Evolutionary conservation across 1,140 invertebrate species (phyloP).

Genomic region (Drosophila tropicalis): DNA sequence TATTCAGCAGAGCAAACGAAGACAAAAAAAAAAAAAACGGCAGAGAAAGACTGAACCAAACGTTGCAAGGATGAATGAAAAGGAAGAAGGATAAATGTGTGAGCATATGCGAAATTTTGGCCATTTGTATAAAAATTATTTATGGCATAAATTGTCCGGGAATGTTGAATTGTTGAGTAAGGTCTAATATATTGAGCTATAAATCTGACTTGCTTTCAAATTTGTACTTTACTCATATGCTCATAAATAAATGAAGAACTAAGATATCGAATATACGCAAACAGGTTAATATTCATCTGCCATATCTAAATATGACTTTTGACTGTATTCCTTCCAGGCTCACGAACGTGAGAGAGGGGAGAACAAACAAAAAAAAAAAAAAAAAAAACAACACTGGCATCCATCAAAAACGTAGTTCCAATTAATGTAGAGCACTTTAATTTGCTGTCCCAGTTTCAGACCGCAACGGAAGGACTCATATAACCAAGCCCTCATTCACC

Average conservation of each 20-base stretch:
- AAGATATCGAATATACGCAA: background rate
- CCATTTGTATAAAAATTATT: constrained; percentile 34
- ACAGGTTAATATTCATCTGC: background rate
- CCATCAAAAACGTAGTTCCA: constrained; percentile 47
- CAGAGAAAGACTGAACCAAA: background rate
- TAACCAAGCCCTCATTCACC: constrained; percentile 10
- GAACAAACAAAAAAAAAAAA: background rate
- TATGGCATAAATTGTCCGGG: constrained; percentile 12
- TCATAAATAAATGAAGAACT: constrained; percentile 8
- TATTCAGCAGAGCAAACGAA: constrained; percentile 52
- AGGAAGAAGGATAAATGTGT: background rate
- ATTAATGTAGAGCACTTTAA: constrained; percentile 68
- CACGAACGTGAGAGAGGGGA: too few species aligned
- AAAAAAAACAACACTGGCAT: constrained; percentile 17
- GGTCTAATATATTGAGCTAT: constrained; percentile 11
- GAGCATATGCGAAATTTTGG: constrained; percentile 54
- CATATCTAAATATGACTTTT: background rate
- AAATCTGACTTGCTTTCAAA: constrained; percentile 7
- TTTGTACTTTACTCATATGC: background rate
- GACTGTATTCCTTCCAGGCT: background rate
- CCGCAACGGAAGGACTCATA: constrained; percentile 25
- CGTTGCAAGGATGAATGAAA: background rate
- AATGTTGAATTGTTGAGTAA: constrained; percentile 14
- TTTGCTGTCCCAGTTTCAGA: constrained; percentile 57
- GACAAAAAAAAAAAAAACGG: background rate